phyloP scores from a whole-genome alignment of 2,113 vertebrate species.

The Macaca nemestrina region DNA sequence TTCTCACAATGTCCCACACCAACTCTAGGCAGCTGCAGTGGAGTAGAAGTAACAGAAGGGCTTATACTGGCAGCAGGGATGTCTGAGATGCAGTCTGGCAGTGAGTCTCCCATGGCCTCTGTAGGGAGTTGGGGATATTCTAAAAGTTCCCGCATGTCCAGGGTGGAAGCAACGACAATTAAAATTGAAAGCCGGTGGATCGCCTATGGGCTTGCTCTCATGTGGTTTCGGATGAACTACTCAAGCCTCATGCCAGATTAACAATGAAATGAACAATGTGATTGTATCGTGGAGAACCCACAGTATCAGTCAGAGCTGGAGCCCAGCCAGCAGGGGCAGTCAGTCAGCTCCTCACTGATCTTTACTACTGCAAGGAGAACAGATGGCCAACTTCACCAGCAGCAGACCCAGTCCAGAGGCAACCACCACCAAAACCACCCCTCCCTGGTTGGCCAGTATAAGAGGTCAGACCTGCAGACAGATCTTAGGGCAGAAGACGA shows the following conservation, averaged over 20 bases:
- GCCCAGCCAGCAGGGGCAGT: background rate
- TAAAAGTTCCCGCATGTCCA: background rate
- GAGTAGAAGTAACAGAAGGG: background rate
- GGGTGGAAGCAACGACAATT: background rate
- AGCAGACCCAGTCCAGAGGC: background rate
- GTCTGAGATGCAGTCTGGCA: background rate
- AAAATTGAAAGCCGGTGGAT: background rate
- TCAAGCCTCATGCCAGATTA: background rate
- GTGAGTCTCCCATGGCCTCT: background rate
- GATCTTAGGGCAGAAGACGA: background rate
- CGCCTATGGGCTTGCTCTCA: background rate
- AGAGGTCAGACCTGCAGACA: background rate
- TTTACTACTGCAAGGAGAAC: background rate
- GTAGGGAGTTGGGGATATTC: background rate
- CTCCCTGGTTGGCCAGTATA: background rate
- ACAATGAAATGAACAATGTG: background rate
- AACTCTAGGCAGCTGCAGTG: background rate
- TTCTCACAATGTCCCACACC: background rate
- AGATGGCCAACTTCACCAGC: background rate
- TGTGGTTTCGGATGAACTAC: background rate
- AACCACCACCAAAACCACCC: background rate
- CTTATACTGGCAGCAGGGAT: background rate
- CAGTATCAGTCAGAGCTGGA: rapidly evolving
- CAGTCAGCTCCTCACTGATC: background rate
- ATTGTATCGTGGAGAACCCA: background rate